Percentiles rank a stretch among this genome's conserved stretches.
Evolutionary conservation across 2,888 invertebrate species (phyloP).

Genomic region (Lepidocyrtoides sp.): DNA sequence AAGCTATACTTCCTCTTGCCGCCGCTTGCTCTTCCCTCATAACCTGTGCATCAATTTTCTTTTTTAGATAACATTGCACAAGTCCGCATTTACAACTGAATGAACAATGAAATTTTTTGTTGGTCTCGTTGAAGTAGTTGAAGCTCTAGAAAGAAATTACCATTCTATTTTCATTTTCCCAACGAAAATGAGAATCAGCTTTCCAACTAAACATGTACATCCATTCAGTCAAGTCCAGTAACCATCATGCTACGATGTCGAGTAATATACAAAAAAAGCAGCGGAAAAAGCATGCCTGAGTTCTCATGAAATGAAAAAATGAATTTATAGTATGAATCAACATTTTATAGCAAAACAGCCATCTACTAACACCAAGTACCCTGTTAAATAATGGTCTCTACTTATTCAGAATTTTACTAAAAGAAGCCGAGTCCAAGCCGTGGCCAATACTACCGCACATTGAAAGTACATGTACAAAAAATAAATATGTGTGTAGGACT

Average conservation of each 20-base stretch:
- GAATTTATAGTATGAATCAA: neutral
- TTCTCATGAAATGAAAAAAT: neutral
- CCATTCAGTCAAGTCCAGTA: slow-evolving; percentile 1
- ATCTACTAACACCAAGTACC: slow-evolving; percentile 17
- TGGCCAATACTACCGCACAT: neutral
- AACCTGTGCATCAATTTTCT: neutral
- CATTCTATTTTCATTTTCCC: slow-evolving; percentile 15
- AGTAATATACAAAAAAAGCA: neutral
- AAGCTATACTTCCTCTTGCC: neutral
- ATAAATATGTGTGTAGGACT: neutral
- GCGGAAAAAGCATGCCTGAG: neutral
- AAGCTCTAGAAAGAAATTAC: slow-evolving; percentile 30
- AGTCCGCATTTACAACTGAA: slow-evolving; percentile 19
- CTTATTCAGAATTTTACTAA: slow-evolving; percentile 30
- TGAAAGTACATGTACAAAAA: slow-evolving; percentile 9
- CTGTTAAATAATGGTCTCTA: slow-evolving; percentile 38
- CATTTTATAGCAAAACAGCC: no score
- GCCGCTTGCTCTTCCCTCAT: neutral
- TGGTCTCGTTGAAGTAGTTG: neutral
- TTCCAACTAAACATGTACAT: no score
- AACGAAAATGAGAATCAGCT: slow-evolving; percentile 4
- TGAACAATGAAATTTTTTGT: slow-evolving; percentile 50
- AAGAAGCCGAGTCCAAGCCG: neutral
- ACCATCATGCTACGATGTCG: neutral
- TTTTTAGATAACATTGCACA: neutral